A percentile compares a stretch with the other conserved stretches of the same genome.
These are phyloP conservation scores for Heteractis magnifica DNA, from an alignment of 92 coral and sea anemone species.

Conservation along the genomic window DNA sequence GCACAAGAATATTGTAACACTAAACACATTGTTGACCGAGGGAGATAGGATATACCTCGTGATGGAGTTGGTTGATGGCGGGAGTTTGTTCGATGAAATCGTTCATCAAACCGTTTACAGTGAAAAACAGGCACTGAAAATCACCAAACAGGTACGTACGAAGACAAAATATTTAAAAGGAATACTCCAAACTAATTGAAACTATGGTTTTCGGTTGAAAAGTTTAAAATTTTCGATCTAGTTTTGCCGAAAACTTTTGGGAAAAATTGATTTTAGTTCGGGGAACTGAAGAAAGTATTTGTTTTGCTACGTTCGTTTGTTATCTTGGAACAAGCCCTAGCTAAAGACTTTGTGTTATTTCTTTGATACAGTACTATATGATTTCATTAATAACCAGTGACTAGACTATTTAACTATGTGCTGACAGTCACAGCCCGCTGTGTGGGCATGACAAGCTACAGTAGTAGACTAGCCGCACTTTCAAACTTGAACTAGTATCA, in stretches of 20 bases:
- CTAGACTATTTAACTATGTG: background rate
- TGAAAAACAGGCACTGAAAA: constrained; percentile 61
- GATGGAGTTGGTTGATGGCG: constrained; percentile 70
- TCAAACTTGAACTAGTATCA: background rate
- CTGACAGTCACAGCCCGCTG: background rate
- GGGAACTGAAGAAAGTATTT: too few species aligned
- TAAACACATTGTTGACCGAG: constrained; percentile 56
- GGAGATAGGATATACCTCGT: constrained; percentile 47
- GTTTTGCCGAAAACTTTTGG: too few species aligned
- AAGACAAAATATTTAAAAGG: too few species aligned
- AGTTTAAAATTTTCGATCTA: too few species aligned
- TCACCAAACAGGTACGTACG: constrained; percentile 56
- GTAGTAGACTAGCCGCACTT: background rate
- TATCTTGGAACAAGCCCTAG: too few species aligned
- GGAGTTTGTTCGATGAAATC: constrained; percentile 77
- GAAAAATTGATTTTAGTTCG: too few species aligned
- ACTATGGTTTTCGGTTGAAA: background rate
- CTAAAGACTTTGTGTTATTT: too few species aligned
- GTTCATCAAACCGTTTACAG: constrained; percentile 51
- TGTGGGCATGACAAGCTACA: background rate
- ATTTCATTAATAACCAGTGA: background rate
- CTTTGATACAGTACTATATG: background rate
- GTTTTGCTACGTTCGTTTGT: too few species aligned
- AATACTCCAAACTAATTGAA: background rate
- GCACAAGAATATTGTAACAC: constrained; percentile 78